These are phyloP conservation scores for Drosophila kambysellisi DNA, from an alignment of 2,888 invertebrate genomes.

Conservation along the genomic window DNA sequence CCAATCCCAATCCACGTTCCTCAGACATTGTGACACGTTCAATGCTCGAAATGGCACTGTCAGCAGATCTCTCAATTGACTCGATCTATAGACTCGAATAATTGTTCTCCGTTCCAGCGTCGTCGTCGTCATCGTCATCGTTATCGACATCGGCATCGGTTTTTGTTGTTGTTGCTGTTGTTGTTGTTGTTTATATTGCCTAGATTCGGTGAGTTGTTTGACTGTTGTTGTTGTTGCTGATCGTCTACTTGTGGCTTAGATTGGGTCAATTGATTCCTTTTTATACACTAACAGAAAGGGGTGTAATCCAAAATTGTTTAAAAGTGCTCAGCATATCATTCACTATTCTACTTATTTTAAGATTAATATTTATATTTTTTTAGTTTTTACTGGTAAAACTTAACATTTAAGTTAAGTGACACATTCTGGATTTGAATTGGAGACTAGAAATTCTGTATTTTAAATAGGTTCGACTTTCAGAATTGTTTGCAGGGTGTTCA, in stretches of 20 bases:
- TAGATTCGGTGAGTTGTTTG: slow-evolving; percentile 18
- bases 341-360: neutral
- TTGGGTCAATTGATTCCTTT: slow-evolving; percentile 42
- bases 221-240: slow-evolving; percentile 10
- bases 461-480: neutral
- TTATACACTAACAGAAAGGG: neutral
- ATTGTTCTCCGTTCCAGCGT: neutral
- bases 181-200: slow-evolving; percentile 17
- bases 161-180: slow-evolving; percentile 14
- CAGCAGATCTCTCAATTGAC: slow-evolving; percentile 18
- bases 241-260: slow-evolving; percentile 14
- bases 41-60: slow-evolving; percentile 69
- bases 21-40: slow-evolving; percentile 60
- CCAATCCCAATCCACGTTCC: slow-evolving; percentile 17
- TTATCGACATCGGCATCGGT: slow-evolving; percentile 41
- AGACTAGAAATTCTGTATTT: neutral
- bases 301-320: too few species aligned
- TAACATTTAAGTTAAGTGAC: neutral
- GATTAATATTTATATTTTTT: neutral
- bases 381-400: neutral
- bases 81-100: slow-evolving; percentile 11
- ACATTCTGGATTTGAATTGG: neutral
- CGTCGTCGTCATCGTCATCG: slow-evolving; percentile 20
- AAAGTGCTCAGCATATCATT: neutral
- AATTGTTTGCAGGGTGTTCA: slow-evolving; percentile 7